Evolutionary conservation across 92 coral and sea anemone genomes (phyloP), one percentile per base, ranked within the genome.

Genomic region (Phenganax subtilis): DNA sequence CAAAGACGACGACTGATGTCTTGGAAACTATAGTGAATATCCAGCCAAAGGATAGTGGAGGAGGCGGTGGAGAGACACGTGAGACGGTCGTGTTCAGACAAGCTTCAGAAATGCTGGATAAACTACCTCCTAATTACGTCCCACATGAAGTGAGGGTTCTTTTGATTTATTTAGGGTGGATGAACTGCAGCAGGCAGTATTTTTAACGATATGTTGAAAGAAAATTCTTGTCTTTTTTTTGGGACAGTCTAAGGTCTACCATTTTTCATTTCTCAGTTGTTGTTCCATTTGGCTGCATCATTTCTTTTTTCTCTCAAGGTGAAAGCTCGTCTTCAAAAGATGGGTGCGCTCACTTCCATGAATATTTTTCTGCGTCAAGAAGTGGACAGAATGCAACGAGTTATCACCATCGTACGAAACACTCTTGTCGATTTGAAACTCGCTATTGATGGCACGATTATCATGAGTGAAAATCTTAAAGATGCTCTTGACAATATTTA

Each of bases 301-400:
- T 62, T 54, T 12, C n/a, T 52, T 8, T 70, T 77, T 57, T 59
- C n/a, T 58, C 60, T 55, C 15, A 80, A 93, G 98, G 93, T 93
- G 9, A 91, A 88, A 87, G 84, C 90, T 7, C 92, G 99, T 3
- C 91, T 96, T 27, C 99, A 96, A 76, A 96, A 96, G 84, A 96
- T 96, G 99, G 99, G 97, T 29, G 97, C 99, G 8, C 85, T 96
- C 68, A 90, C 99, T 0, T 90, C 99, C 11, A 96, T 96, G 96
- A 96, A 96, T 79, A 96, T 96, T 81, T 96, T 96, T 89, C 88
- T 96, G 51, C 96, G 99, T 55, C 99, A 96, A 92, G 99, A 96
- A 64, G 88, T 96, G 71, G 99, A 96, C 67, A 90, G 99, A 77
- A 96, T 96, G 99, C 99, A 96, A 82, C 87, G 99, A n/a, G 97